Conservation (phyloP, 2,888 invertebrate species). For the Galerucella pusilla region DNA sequence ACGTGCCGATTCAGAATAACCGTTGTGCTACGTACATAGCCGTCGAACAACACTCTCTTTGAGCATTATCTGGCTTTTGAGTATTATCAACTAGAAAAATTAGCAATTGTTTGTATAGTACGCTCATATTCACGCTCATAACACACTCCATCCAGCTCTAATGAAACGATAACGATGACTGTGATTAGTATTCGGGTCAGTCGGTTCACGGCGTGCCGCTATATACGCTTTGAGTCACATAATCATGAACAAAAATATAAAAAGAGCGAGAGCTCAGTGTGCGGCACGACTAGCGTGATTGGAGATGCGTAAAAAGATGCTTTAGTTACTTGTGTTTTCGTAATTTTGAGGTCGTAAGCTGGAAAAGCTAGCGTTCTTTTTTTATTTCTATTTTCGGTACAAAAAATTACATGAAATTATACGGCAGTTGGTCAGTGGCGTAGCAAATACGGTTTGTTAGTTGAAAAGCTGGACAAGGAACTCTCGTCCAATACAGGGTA, state of each 20-base stretch:
- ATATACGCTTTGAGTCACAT: constrained; percentile 42
- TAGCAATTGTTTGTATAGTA: neutral
- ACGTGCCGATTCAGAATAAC: neutral
- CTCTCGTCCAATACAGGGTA: no score
- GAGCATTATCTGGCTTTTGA: neutral
- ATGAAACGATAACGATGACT: constrained; percentile 41
- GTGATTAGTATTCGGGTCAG: constrained; percentile 50
- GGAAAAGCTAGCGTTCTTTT: constrained; percentile 26
- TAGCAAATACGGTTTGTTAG: neutral
- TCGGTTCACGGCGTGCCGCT: constrained; percentile 42
- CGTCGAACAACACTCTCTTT: neutral
- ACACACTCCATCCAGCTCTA: constrained; percentile 21
- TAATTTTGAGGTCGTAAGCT: constrained; percentile 24
- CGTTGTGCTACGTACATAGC: no score
- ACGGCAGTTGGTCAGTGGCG: constrained; percentile 9
- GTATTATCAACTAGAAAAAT: constrained; percentile 8
- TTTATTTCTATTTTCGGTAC: constrained; percentile 13
- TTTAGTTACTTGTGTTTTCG: constrained; percentile 18
- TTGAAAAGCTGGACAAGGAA: no score
- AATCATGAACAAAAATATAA: constrained; percentile 41
- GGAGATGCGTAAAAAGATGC: constrained; percentile 37
- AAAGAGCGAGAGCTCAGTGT: constrained; percentile 21
- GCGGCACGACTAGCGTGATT: constrained; percentile 30
- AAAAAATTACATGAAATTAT: constrained; percentile 31
- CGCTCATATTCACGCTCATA: constrained; percentile 1